These are phyloP conservation scores for Natrix natrix DNA, from an alignment of 2,797 vertebrate genomes.

Conservation along the genomic window DNA sequence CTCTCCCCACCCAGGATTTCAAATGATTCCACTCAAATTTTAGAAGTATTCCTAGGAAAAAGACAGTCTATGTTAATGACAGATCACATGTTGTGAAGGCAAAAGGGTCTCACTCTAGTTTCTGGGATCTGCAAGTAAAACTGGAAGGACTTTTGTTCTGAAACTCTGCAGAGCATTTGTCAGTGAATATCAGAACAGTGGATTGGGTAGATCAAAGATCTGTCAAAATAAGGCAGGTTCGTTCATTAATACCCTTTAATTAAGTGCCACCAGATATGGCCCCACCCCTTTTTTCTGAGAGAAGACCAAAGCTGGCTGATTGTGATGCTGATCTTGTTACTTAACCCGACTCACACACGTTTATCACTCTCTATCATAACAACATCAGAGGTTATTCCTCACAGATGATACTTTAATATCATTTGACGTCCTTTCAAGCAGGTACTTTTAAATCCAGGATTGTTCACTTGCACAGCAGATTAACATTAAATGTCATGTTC, in stretches of 20 bases:
- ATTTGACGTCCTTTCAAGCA: background rate
- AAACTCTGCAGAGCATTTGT: background rate
- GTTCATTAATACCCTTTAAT: background rate
- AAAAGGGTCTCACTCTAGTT: background rate
- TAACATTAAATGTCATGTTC: background rate
- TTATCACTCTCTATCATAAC: background rate
- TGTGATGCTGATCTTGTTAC: background rate
- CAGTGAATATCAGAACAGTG: background rate
- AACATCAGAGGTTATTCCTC: background rate
- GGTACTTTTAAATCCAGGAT: background rate
- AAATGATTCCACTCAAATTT: constrained; percentile 3
- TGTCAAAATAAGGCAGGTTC: background rate
- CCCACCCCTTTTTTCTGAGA: background rate
- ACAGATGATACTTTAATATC: background rate
- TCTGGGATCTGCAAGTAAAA: background rate
- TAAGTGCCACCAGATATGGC: background rate
- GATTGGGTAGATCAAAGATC: background rate
- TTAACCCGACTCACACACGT: background rate
- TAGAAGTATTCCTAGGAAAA: background rate
- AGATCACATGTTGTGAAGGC: background rate
- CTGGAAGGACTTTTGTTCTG: background rate
- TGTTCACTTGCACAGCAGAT: background rate
- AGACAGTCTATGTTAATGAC: background rate
- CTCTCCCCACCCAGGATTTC: background rate
- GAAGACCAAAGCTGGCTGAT: constrained; percentile 18